Percentiles rank a stretch among this genome's conserved stretches.
Conservation (phyloP, 1,140 invertebrate genomes). For the Heterodera carotae region DNA sequence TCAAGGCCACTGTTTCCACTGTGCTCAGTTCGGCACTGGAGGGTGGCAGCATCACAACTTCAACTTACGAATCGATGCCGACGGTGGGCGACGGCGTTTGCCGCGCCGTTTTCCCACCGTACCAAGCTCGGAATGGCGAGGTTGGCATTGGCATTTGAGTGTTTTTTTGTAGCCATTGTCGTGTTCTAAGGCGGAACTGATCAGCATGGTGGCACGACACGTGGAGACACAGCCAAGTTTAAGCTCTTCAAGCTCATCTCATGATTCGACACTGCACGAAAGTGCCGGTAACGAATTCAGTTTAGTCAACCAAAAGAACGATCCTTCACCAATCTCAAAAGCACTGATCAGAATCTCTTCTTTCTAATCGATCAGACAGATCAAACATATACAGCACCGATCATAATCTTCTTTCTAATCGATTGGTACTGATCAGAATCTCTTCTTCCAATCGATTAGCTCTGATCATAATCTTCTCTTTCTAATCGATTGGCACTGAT, state of each 20-base stretch:
- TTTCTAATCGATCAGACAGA: too few relatives aligned
- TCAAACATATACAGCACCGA: too few relatives aligned
- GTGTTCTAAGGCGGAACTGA: neutral
- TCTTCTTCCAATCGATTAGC: too few relatives aligned
- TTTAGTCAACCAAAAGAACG: too few relatives aligned
- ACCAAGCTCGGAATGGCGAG: constrained; percentile 24
- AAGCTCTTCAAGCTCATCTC: constrained; percentile 15
- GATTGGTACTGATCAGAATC: neutral
- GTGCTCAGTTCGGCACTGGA: constrained; percentile 42
- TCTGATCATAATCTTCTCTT: too few relatives aligned
- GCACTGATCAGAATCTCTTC: too few relatives aligned
- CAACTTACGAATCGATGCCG: constrained; percentile 53
- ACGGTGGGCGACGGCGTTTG: constrained; percentile 51
- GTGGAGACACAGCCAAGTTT: neutral
- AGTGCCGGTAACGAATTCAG: neutral
- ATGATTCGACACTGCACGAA: constrained; percentile 13
- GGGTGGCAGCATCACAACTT: constrained; percentile 27
- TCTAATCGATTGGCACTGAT: too few relatives aligned
- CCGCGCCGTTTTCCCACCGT: constrained; percentile 49
- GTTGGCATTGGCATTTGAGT: neutral
- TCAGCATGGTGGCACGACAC: neutral
- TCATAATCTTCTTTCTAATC: too few relatives aligned
- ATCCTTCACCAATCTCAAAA: too few relatives aligned
- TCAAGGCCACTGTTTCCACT: constrained; percentile 28
- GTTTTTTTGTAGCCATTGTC: neutral